Evolutionary conservation across 64 coral and sea anemone species (phyloP).

Genomic region (Orbicella faveolata): DNA sequence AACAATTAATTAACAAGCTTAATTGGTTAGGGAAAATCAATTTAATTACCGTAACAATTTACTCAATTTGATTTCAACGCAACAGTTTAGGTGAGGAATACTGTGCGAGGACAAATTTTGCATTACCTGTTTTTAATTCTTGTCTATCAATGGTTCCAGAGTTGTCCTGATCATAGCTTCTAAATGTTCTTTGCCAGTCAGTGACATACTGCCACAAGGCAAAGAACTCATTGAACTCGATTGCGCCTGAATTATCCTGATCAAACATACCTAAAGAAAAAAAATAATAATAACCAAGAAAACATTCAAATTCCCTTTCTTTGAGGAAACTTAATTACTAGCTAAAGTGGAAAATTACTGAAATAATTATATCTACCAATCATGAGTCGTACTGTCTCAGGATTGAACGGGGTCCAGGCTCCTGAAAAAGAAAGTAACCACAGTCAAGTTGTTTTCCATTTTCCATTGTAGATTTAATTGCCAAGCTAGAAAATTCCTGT

Average conservation of each 20-base stretch:
- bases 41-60: too few species aligned
- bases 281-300: too few species aligned
- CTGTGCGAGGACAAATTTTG: too few species aligned
- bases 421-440: slow-evolving; percentile 37
- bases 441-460: background rate
- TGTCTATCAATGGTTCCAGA: slow-evolving; percentile 93
- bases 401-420: slow-evolving; percentile 90
- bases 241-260: slow-evolving; percentile 82
- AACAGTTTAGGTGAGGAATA: too few species aligned
- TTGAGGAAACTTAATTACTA: too few species aligned
- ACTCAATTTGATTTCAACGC: too few species aligned
- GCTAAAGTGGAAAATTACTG: too few species aligned
- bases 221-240: slow-evolving; percentile 96
- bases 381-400: slow-evolving; percentile 92
- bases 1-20: too few species aligned
- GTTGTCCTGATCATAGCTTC: slow-evolving; percentile 90
- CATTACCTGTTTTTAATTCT: slow-evolving; percentile 78
- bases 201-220: slow-evolving; percentile 91
- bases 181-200: slow-evolving; percentile 95
- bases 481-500: too few species aligned
- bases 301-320: too few species aligned
- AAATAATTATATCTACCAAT: slow-evolving; percentile 62
- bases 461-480: too few species aligned
- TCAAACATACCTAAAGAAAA: slow-evolving; percentile 82
- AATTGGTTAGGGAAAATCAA: too few species aligned